Conservation (phyloP, 1,140 invertebrate species). For the Onthophagus taurus region DNA sequence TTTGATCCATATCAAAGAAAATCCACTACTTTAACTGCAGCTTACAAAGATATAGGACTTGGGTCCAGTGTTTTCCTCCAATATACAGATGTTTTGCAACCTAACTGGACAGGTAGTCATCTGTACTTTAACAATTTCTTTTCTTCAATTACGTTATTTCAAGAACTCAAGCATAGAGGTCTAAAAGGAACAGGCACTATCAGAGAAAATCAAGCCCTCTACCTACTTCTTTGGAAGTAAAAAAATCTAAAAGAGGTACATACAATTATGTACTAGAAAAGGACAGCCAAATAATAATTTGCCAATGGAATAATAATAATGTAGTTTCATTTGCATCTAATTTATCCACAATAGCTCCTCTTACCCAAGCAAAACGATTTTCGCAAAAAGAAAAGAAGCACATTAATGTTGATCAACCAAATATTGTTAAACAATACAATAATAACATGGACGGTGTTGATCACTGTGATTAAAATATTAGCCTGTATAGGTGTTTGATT, state of each 20-base stretch:
- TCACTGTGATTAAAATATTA: constrained; percentile 29
- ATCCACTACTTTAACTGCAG: background rate
- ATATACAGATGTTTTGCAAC: background rate
- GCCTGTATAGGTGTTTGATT: constrained; percentile 27
- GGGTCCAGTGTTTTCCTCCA: background rate
- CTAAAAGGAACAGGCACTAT: constrained; percentile 16
- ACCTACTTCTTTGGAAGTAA: background rate
- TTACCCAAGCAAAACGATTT: constrained; percentile 17
- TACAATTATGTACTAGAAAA: constrained; percentile 16
- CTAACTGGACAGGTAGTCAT: too few species aligned
- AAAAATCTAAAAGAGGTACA: constrained; percentile 16
- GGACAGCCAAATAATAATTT: constrained; percentile 12
- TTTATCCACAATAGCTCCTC: constrained; percentile 15
- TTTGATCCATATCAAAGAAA: constrained; percentile 8
- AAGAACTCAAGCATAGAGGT: constrained; percentile 15
- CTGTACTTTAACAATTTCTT: constrained; percentile 23
- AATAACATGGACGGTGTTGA: constrained; percentile 28
- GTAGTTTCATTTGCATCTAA: constrained; percentile 22
- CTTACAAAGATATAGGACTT: background rate
- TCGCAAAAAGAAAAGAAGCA: constrained; percentile 19
- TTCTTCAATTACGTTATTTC: constrained; percentile 17
- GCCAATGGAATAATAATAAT: constrained; percentile 26
- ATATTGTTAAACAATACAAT: constrained; percentile 22
- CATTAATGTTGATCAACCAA: constrained; percentile 24
- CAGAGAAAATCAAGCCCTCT: constrained; percentile 19